These are phyloP conservation scores for Aethes cnicana DNA, from an alignment of 2,888 invertebrate species.

Conservation along the genomic window DNA sequence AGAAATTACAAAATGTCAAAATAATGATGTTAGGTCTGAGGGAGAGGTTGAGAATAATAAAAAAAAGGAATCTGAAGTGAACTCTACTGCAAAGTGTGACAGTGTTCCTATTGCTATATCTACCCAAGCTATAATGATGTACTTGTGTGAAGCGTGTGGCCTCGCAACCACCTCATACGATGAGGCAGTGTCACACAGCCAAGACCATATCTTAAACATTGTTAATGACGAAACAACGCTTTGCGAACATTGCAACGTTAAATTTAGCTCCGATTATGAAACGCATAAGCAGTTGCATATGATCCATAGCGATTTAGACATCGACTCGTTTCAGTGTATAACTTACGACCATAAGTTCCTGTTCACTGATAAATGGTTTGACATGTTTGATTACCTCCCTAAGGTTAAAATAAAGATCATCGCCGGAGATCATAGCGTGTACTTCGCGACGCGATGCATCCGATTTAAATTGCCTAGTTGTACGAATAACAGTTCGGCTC, in stretches of 20 bases:
- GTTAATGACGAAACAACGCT: background rate
- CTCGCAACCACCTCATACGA: constrained; percentile 10
- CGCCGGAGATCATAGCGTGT: too few relatives aligned
- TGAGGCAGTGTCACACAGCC: constrained; percentile 3
- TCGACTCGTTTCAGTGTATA: background rate
- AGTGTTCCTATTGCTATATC: background rate
- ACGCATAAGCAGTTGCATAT: constrained; percentile 2
- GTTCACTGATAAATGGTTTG: constrained; percentile 10
- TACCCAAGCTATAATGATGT: background rate
- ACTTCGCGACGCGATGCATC: constrained; percentile 7
- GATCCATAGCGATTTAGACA: background rate
- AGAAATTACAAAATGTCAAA: too few relatives aligned
- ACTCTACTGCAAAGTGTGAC: background rate
- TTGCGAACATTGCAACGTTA: background rate
- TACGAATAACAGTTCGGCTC: background rate
- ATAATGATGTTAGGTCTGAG: too few relatives aligned
- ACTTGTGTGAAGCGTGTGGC: background rate
- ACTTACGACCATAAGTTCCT: constrained; percentile 1
- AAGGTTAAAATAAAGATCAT: background rate
- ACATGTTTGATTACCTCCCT: background rate
- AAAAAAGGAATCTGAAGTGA: background rate
- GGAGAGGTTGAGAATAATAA: too few relatives aligned
- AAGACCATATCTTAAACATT: constrained; percentile 12
- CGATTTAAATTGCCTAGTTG: background rate
- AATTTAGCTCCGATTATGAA: background rate